Base-by-base conservation (phyloP, 2,113 vertebrate species). In the Sebastes fasciatus region DNA sequence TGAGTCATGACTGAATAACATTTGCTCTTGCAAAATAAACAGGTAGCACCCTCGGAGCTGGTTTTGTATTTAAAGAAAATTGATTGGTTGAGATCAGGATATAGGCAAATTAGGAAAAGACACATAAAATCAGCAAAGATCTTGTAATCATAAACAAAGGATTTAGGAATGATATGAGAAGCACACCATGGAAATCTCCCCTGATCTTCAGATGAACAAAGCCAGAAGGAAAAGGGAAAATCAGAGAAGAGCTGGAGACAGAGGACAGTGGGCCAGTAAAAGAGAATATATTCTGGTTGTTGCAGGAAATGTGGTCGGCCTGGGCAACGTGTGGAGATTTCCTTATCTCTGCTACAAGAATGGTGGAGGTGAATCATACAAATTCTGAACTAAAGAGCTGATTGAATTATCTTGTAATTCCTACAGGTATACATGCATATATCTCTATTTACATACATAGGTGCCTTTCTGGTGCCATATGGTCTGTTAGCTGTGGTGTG, bases 301-400 rank as follows among this genome's bases (percentile, higher is more conserved):
- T 17, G 75, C 70, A 42, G 85, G 80, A 65, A 79, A 71, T 54
- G 72, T 80, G 71, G 76, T 83, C 1, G 76, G 77, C 5, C 4
- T 87, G 54, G 86, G 86, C 2, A 87, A 84, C 26, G 23, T 87
- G 42, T 87, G 81, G 81, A 84, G 85, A 12, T 87, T 77, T 73
- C 73, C 81, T 55, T 83, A 87, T 42, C 80, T 87, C 54, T 87
- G 85, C 77, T 80, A 83, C 77, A 87, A 83, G 72, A 73, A 87
- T 2, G 80, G 81, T 11, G 85, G 85, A 83, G 85, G 77, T 87
- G 62, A 87, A 21, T 58, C 1, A 0, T 6, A 17, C 57, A 26
- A 12, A 23, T 26, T 60, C 57, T 26, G 21, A 26, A 26, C 12
- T 26, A 2, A 23, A 2, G 5, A 60, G 21, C 11, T 26, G 57